Base-by-base conservation (phyloP, 2,797 vertebrate genomes). In the Knipowitschia caucasica region DNA sequence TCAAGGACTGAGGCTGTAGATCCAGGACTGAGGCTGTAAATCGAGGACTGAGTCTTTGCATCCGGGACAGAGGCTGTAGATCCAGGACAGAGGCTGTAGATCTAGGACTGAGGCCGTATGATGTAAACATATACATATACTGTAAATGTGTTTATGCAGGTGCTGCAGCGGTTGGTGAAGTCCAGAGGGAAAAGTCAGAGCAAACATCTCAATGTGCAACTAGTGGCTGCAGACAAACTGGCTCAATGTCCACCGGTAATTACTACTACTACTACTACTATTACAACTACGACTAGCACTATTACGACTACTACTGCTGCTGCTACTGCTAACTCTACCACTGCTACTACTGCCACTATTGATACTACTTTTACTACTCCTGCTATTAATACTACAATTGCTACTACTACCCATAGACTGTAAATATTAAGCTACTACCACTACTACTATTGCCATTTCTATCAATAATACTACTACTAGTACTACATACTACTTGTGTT, bases 141-240 rank as follows among this genome's bases (percentile, higher is more conserved):
- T 31, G 14, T 17, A 18, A 8, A 46, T 46, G 26, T 24, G 12
- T 10, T 47, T n/a, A n/a, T n/a, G 0, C 77, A 98, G 95, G 96
- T 99, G 72, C 89, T 99, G 77, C 96, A 99, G 86, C 88, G 96
- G 64, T 86, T 99, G 63, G 94, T 99, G 68, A 99, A 99, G 71
- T 99, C 96, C 64, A 91, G 96, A 89, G 96, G 96, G 69, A 99
- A 99, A 62, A 97, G 95, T 29, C 96, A 99, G 80, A 99, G 95
- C 80, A 98, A 98, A 92, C 95, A 98, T 81, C 90, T 98, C 84
- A 98, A 99, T 7, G 96, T 99, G 57, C 96, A 98, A 86, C 90
- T 99, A 36, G 95, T 99, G 81, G 96, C 96, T 58, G 96, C 95
- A 7, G 96, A 98, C 81, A 99, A 99, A 89, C 84, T 99, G 64